These are phyloP conservation scores for Hephaestus fuliginosus DNA, from an alignment of 2,797 vertebrate species.

Conservation along the genomic window DNA sequence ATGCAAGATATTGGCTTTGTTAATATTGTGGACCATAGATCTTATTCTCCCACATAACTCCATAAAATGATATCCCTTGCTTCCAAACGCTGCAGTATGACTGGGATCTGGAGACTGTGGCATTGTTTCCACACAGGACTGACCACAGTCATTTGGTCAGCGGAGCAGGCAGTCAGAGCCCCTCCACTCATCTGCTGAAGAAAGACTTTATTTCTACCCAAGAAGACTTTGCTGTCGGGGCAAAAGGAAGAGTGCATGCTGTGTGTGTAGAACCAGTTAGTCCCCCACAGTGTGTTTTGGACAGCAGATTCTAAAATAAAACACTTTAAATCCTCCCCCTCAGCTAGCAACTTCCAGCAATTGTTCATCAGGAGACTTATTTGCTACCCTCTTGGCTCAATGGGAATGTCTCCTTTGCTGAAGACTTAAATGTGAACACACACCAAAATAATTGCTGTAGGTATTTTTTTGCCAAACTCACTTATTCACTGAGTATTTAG, in stretches of 20 bases:
- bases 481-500: neutral
- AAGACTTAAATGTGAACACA: slow-evolving; percentile 57
- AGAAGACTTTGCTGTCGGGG: slow-evolving; percentile 60
- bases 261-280: slow-evolving; percentile 68
- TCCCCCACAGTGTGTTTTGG: slow-evolving; percentile 76
- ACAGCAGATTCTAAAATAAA: slow-evolving; percentile 81
- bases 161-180: slow-evolving; percentile 30
- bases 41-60: slow-evolving; percentile 1
- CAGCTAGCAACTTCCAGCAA: slow-evolving; percentile 85
- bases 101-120: slow-evolving; percentile 21
- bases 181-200: slow-evolving; percentile 30
- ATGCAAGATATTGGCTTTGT: slow-evolving; percentile 21
- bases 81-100: slow-evolving; percentile 12
- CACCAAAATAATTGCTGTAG: slow-evolving; percentile 12
- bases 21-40: slow-evolving; percentile 7
- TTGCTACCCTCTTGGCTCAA: slow-evolving; percentile 71
- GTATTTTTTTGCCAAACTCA: slow-evolving; percentile 18
- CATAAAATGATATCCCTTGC: neutral
- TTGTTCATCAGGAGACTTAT: slow-evolving; percentile 84
- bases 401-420: slow-evolving; percentile 67
- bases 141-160: slow-evolving; percentile 42
- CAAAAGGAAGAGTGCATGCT: slow-evolving; percentile 74
- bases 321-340: slow-evolving; percentile 78
- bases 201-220: slow-evolving; percentile 58
- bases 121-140: slow-evolving; percentile 46